Evolutionary conservation across 2,888 invertebrate genomes (phyloP).

Genomic region (Platycnemis pennipes): DNA sequence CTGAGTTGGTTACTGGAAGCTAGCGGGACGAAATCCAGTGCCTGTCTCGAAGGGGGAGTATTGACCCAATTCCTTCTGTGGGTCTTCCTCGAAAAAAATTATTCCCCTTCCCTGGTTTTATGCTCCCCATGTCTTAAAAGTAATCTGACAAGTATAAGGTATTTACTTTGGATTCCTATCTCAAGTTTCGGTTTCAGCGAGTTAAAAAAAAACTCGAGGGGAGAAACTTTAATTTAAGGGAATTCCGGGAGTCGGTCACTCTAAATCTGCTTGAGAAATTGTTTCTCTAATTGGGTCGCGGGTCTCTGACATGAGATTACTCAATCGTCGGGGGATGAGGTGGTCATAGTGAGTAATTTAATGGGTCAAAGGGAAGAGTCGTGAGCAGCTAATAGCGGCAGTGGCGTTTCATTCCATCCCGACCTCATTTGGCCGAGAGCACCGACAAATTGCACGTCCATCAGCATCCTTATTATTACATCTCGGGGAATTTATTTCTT

Average conservation of each 20-base stretch:
- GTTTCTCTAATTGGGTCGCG: background rate
- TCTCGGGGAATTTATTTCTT: background rate
- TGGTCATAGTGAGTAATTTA: constrained; percentile 16
- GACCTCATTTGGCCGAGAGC: constrained; percentile 19
- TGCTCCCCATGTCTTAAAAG: background rate
- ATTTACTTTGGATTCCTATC: background rate
- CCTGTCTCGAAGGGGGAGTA: background rate
- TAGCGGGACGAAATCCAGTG: background rate
- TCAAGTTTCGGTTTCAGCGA: background rate
- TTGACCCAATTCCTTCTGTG: background rate
- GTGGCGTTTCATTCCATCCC: background rate
- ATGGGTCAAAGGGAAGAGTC: constrained; percentile 21
- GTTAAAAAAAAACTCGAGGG: background rate
- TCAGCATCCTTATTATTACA: background rate
- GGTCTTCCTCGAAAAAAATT: background rate
- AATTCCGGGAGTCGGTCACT: background rate
- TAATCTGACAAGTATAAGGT: background rate
- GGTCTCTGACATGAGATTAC: background rate
- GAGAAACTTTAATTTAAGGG: background rate
- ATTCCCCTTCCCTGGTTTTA: background rate
- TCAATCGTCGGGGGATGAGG: constrained; percentile 4
- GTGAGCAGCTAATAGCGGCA: background rate
- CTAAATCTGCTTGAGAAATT: background rate
- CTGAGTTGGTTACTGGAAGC: background rate
- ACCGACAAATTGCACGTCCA: constrained; percentile 35